Conservation (phyloP, 2,113 vertebrate species). For the Corythoichthys intestinalis region DNA sequence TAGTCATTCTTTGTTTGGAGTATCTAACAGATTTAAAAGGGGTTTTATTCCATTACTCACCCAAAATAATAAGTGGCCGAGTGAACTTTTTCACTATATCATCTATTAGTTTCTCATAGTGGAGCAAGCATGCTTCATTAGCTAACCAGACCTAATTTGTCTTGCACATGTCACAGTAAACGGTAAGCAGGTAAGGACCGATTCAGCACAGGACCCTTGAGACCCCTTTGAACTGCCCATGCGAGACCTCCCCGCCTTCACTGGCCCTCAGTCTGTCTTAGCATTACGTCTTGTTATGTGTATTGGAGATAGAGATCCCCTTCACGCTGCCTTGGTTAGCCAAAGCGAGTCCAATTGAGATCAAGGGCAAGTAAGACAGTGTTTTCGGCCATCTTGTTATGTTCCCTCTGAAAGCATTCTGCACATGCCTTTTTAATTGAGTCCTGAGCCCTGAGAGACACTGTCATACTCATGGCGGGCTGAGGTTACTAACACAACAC, state of each 20-base stretch:
- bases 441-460: constrained; percentile 55
- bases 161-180: constrained; percentile 41
- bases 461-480: constrained; percentile 35
- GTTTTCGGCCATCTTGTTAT: constrained; percentile 58
- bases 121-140: constrained; percentile 52
- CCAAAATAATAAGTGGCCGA: neutral
- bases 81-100: constrained; percentile 34
- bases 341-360: constrained; percentile 63
- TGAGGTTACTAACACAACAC: constrained; percentile 71
- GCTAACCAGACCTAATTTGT: constrained; percentile 42
- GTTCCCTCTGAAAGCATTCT: constrained; percentile 72
- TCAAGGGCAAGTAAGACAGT: constrained; percentile 59
- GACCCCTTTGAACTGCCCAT: constrained; percentile 51
- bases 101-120: constrained; percentile 31
- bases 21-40: constrained; percentile 4
- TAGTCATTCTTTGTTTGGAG: neutral
- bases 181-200: constrained; percentile 18
- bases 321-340: constrained; percentile 58
- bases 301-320: constrained; percentile 46
- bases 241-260: constrained; percentile 68
- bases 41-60: neutral
- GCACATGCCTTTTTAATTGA: constrained; percentile 72
- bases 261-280: constrained; percentile 60
- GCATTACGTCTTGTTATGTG: constrained; percentile 21
- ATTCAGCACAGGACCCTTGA: constrained; percentile 40